A percentile compares a stretch with the other conserved stretches of the same genome.
Evolutionary conservation across 2,797 vertebrate genomes (phyloP).

Genomic region (Sebastes itinus): DNA sequence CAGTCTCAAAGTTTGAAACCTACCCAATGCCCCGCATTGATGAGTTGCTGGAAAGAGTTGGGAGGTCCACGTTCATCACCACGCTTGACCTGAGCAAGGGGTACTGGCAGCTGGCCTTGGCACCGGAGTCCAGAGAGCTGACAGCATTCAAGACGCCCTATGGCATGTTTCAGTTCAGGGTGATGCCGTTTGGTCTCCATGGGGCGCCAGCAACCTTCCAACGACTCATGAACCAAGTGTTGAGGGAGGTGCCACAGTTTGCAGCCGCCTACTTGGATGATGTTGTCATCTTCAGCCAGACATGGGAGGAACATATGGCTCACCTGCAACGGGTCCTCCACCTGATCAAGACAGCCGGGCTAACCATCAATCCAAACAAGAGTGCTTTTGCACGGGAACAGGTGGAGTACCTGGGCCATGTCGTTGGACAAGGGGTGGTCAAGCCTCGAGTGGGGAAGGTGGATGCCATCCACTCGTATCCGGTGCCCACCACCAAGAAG

Average conservation of each 20-base stretch:
- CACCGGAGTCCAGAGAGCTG: not conserved
- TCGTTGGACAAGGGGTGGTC: not conserved
- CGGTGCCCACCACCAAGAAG: no score
- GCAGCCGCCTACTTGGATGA: not conserved
- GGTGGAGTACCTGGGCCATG: not conserved
- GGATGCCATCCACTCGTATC: not conserved
- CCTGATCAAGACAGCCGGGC: not conserved
- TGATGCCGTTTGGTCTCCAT: no score
- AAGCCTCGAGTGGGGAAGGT: not conserved
- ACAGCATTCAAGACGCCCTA: not conserved
- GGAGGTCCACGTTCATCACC: not conserved
- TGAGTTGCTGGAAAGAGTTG: not conserved
- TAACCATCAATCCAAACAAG: not conserved
- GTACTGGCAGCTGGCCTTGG: not conserved
- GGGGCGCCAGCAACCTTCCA: no score
- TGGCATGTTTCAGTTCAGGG: no score
- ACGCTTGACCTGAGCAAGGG: not conserved
- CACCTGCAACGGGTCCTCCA: not conserved
- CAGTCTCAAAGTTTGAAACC: not conserved
- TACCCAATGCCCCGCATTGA: not conserved
- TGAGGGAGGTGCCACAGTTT: no score
- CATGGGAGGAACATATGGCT: not conserved
- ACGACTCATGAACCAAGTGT: no score
- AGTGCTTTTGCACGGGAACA: not conserved
- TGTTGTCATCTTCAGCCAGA: not conserved